A percentile compares a stretch with the other conserved stretches of the same genome.
These are phyloP conservation scores for Lycophotia porphyrea DNA, from an alignment of 2,888 invertebrate genomes.

Conservation along the genomic window DNA sequence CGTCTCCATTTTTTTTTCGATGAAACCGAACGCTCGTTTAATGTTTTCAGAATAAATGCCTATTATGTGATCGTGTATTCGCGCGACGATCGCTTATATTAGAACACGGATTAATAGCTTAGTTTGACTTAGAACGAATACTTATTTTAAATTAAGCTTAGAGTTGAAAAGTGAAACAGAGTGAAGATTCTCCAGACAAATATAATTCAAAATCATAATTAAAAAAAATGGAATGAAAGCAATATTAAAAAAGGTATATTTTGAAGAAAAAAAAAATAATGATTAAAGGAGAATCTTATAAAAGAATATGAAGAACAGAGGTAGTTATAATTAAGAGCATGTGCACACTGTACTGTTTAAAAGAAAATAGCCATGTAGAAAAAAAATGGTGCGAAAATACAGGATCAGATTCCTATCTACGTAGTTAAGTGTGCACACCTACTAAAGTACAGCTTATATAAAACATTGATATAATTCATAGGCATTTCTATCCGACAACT, in stretches of 20 bases:
- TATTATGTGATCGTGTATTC: neutral
- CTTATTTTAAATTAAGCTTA: constrained; percentile 52
- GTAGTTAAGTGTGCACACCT: constrained; percentile 20
- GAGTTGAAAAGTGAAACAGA: neutral
- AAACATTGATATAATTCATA: constrained; percentile 27
- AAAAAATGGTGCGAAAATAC: neutral
- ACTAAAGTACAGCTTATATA: constrained; percentile 29
- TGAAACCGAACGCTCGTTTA: neutral
- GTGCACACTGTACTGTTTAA: constrained; percentile 19
- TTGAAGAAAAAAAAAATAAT: neutral
- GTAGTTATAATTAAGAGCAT: constrained; percentile 51
- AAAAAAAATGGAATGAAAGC: too few relatives aligned
- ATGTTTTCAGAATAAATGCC: neutral
- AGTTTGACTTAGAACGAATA: constrained; percentile 68
- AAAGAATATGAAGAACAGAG: constrained; percentile 45
- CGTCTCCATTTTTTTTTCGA: neutral
- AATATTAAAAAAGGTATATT: neutral
- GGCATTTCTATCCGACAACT: constrained; percentile 8
- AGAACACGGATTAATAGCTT: constrained; percentile 35
- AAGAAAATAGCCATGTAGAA: neutral
- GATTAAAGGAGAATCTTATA: constrained; percentile 15
- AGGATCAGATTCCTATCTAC: neutral
- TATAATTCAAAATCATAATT: neutral
- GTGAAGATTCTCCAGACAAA: constrained; percentile 16
- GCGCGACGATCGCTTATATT: neutral